Conservation (phyloP, 2,888 invertebrate species). For the Orgyia antiqua region DNA sequence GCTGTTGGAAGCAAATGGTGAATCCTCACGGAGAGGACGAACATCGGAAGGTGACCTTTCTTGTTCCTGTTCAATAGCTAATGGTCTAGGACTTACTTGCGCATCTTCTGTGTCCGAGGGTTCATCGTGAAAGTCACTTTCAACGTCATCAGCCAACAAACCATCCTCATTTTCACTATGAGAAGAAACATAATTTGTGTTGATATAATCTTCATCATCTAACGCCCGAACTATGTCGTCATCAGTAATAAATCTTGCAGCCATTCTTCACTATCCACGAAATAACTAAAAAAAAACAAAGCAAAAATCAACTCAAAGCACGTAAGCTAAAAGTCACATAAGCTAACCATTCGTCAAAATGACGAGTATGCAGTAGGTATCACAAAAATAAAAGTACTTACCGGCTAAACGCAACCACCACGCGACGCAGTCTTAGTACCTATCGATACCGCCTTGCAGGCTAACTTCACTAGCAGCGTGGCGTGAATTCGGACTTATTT, state of each 20-base stretch:
- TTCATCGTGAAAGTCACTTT: constrained; percentile 1
- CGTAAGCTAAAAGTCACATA: no score
- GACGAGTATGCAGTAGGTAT: no score
- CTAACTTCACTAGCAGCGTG: no score
- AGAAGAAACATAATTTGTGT: neutral
- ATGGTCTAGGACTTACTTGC: neutral
- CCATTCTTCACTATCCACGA: neutral
- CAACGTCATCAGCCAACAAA: neutral
- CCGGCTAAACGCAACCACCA: no score
- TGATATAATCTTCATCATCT: constrained; percentile 1
- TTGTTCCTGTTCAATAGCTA: no score
- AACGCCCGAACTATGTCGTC: neutral
- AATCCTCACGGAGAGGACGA: neutral
- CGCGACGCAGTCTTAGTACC: no score
- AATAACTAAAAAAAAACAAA: neutral
- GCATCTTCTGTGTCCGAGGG: constrained; percentile 4
- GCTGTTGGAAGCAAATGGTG: neutral
- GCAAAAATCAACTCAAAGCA: no score
- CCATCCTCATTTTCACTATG: neutral
- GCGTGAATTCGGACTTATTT: no score
- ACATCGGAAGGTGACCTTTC: neutral
- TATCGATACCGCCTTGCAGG: no score
- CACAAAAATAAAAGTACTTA: no score
- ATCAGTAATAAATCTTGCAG: no score
- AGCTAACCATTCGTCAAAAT: no score